Evolutionary conservation across 2,113 vertebrate species (phyloP), one percentile per base, ranked within the genome.

Genomic region (Polypterus senegalus): DNA sequence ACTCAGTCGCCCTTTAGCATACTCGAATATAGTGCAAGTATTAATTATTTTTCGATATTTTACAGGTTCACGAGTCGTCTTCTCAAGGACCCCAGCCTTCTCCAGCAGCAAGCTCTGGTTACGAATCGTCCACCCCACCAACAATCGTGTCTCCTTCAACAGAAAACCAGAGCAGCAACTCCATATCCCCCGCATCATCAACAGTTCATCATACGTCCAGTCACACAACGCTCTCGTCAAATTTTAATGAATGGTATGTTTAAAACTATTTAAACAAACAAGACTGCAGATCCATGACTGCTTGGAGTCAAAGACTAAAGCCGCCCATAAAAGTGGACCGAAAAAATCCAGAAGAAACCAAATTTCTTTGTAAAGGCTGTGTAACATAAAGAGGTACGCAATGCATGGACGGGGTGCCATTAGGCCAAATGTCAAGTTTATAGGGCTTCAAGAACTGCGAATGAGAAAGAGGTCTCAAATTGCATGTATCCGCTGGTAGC

Each of bases 221-320:
- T 84, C 95, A 98, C 92, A 89, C 90, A 88, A 87, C 96, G 81
- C 92, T 98, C 82, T 94, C 96, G 79, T 97, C 94, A 86, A 98
- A 98, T 93, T 98, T 98, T 93, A 98, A 97, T 89, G 96, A 98
- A 96, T 98, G 96, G 96, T 98, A 98, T 90, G 96, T 98, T 86
- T 98, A 92, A 98, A 86, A 72, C 66, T 75, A 89, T 88, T 86
- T 88, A 87, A 67, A 74, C 76, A 71, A 69, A 80, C 88, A 81
- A 91, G 85, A 89, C 90, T 91, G 82, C 75, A 83, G 78, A 84
- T 75, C 83, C 86, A 80, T 70, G 84, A 89, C 88, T 86, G 82
- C 74, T 87, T 81, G 78, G 82, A 86, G 81, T 79, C 79, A 75
- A 76, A 82, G 76, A 86, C 83, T 83, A 80, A 85, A 80, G 78